Evolutionary conservation across 1,140 invertebrate genomes (phyloP).

Genomic region (Pogonomyrmex californicus): DNA sequence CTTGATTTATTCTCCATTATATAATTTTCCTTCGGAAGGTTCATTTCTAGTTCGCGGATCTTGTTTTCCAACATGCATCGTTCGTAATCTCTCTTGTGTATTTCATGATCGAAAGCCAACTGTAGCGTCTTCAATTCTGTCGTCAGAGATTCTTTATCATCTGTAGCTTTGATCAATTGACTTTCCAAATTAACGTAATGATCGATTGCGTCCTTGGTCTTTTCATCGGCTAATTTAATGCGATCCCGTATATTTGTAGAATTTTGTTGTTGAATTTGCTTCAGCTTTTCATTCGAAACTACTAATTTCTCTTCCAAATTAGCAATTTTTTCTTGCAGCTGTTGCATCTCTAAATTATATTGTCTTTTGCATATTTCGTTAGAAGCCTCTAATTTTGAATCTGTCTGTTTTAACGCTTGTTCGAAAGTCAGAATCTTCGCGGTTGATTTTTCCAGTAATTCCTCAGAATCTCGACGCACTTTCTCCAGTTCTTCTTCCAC

Average conservation of each 20-base stretch:
- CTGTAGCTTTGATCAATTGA: constrained; percentile 75
- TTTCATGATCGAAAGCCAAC: constrained; percentile 80
- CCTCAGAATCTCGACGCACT: constrained; percentile 82
- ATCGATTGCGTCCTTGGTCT: constrained; percentile 79
- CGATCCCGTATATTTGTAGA: constrained; percentile 72
- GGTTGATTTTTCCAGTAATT: constrained; percentile 81
- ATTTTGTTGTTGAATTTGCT: constrained; percentile 72
- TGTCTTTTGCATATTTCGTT: constrained; percentile 84
- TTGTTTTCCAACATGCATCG: constrained; percentile 78
- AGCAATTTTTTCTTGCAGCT: constrained; percentile 77
- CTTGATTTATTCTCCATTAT: constrained; percentile 26
- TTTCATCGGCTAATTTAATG: constrained; percentile 76
- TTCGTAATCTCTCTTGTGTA: constrained; percentile 80
- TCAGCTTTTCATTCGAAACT: constrained; percentile 74
- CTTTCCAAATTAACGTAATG: constrained; percentile 80
- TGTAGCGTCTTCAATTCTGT: constrained; percentile 79
- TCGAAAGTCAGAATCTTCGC: constrained; percentile 86
- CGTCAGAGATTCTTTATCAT: constrained; percentile 80
- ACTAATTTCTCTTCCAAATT: constrained; percentile 77
- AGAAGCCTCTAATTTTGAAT: constrained; percentile 73
- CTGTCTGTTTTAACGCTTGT: constrained; percentile 85
- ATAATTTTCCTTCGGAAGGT: constrained; percentile 73
- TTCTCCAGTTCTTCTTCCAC: constrained; percentile 86
- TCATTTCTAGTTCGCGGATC: constrained; percentile 80
- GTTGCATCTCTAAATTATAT: constrained; percentile 81